phyloP scores from a whole-genome alignment of 2,797 vertebrate genomes.

The Leptoclinus maculatus region DNA sequence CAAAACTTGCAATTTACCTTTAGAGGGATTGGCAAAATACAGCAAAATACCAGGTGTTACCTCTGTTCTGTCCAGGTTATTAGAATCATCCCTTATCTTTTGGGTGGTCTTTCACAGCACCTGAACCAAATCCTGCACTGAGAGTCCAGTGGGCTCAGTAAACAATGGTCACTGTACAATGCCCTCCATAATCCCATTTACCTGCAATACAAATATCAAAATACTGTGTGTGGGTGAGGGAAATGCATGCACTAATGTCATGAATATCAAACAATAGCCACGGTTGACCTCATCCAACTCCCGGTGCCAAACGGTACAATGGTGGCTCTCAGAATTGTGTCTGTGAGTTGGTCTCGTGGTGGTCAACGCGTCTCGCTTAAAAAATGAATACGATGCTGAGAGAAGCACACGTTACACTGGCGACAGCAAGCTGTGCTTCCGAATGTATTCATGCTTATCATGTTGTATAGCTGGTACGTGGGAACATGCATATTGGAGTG shows the following conservation, averaged over 20 bases:
- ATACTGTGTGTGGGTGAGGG: neutral
- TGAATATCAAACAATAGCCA: slow-evolving; percentile 15
- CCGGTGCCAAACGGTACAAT: neutral
- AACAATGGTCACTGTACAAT: slow-evolving; percentile 14
- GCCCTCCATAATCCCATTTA: slow-evolving; percentile 12
- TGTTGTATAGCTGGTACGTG: neutral
- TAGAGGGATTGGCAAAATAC: slow-evolving; percentile 42
- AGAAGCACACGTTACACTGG: neutral
- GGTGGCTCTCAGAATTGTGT: neutral
- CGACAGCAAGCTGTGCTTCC: slow-evolving; percentile 9
- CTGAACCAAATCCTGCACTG: slow-evolving; percentile 11
- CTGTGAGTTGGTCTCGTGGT: slow-evolving; percentile 16
- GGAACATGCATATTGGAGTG: slow-evolving; percentile 1
- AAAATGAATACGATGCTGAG: slow-evolving; percentile 3
- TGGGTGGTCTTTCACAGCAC: slow-evolving; percentile 17
- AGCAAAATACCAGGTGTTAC: neutral
- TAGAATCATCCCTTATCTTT: slow-evolving; percentile 38
- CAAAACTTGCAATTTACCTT: slow-evolving; percentile 37
- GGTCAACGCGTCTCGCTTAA: slow-evolving; percentile 10
- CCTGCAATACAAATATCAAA: slow-evolving; percentile 13
- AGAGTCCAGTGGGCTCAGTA: slow-evolving; percentile 17
- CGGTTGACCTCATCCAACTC: neutral
- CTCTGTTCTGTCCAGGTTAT: slow-evolving; percentile 42
- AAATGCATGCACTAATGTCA: slow-evolving; percentile 9
- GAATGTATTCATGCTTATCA: slow-evolving; percentile 9